Evolutionary conservation across 2,888 invertebrate genomes (phyloP).

Genomic region (Volucella inflata): DNA sequence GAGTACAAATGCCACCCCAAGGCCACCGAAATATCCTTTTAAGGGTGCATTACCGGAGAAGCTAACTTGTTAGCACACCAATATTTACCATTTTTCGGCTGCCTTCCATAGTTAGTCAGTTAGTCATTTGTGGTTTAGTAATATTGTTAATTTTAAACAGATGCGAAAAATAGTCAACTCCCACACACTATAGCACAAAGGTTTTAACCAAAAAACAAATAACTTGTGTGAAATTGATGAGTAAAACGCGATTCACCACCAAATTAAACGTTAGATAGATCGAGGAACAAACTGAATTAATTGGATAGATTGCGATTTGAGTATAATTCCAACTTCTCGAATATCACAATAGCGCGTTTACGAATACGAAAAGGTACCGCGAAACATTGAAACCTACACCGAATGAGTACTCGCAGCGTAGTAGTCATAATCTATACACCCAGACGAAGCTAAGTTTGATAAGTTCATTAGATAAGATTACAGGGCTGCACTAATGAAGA

Average conservation of each 20-base stretch:
- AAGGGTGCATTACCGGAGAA: not conserved
- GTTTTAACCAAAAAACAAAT: slow-evolving; percentile 31
- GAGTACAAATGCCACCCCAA: slow-evolving; percentile 12
- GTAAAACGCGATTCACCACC: slow-evolving; percentile 11
- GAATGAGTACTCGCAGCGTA: slow-evolving; percentile 17
- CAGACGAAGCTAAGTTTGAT: slow-evolving; percentile 56
- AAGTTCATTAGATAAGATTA: slow-evolving; percentile 74
- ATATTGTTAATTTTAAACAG: not conserved
- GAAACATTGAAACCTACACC: slow-evolving; percentile 29
- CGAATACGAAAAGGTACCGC: slow-evolving; percentile 25
- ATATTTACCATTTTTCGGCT: slow-evolving; percentile 63
- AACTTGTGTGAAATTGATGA: slow-evolving; percentile 19
- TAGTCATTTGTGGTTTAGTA: slow-evolving; percentile 46
- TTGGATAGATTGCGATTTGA: slow-evolving; percentile 9
- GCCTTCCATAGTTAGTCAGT: slow-evolving; percentile 57
- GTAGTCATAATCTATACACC: slow-evolving; percentile 3
- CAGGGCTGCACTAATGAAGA: slow-evolving; percentile 56
- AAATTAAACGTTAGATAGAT: not conserved
- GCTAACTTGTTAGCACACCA: not conserved
- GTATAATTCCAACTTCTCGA: slow-evolving; percentile 1
- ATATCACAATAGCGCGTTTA: slow-evolving; percentile 24
- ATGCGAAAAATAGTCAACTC: slow-evolving; percentile 18
- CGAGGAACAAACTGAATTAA: slow-evolving; percentile 5
- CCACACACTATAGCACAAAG: slow-evolving; percentile 25
- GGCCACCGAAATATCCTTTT: slow-evolving; percentile 46